Conservation (phyloP, 1,140 invertebrate species). For the Bombus huntii region DNA sequence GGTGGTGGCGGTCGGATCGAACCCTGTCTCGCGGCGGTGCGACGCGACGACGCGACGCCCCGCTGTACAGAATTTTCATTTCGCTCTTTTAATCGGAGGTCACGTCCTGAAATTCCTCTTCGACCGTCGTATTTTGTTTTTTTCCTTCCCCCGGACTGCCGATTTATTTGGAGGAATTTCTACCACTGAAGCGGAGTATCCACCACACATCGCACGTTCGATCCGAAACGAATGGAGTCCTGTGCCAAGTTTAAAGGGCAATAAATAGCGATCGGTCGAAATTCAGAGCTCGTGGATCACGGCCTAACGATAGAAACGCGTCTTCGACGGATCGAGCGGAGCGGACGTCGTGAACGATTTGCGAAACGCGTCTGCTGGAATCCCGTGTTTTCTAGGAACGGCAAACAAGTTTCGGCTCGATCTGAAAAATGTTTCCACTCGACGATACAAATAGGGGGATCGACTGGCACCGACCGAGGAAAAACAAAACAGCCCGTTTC, state of each 20-base stretch:
- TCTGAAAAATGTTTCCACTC: slow-evolving; percentile 74
- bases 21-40: no score
- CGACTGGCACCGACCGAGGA: slow-evolving; percentile 65
- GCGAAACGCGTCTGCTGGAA: slow-evolving; percentile 67
- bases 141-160: not conserved
- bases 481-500: slow-evolving; percentile 68
- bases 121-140: not conserved
- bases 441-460: slow-evolving; percentile 73
- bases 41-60: slow-evolving; percentile 36
- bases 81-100: slow-evolving; percentile 25
- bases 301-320: slow-evolving; percentile 39
- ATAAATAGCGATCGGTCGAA: slow-evolving; percentile 52
- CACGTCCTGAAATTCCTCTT: not conserved
- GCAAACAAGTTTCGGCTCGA: slow-evolving; percentile 26
- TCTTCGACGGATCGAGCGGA: slow-evolving; percentile 13
- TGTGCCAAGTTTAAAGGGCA: not conserved
- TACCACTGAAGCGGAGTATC: no score
- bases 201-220: no score
- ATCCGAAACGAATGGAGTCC: not conserved
- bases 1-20: no score
- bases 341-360: slow-evolving; percentile 62
- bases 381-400: slow-evolving; percentile 45
- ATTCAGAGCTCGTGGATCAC: slow-evolving; percentile 48
- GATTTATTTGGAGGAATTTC: not conserved
- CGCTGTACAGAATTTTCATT: slow-evolving; percentile 52